Percentiles rank a stretch among this genome's conserved stretches.
Evolutionary conservation across 2,888 invertebrate species (phyloP).

Genomic region (Zaprionus bogoriensis): DNA sequence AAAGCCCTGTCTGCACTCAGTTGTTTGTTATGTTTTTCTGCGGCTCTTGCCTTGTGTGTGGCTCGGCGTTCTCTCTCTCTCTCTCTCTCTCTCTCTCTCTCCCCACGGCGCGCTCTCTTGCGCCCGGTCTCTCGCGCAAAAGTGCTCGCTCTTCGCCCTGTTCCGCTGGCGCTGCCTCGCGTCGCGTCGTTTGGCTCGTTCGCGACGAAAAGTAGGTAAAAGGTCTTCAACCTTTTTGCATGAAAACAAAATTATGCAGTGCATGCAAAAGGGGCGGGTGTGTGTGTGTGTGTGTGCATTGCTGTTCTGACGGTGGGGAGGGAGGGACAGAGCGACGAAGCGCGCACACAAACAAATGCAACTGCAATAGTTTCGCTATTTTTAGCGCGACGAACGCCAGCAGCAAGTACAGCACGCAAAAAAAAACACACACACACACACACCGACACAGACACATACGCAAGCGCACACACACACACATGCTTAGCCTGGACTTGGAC

Average conservation of each 20-base stretch:
- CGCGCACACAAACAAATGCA: slow-evolving; percentile 33
- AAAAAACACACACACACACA: slow-evolving; percentile 14
- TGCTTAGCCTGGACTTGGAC: slow-evolving; percentile 63
- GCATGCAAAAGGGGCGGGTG: slow-evolving; percentile 18
- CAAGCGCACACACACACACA: slow-evolving; percentile 5
- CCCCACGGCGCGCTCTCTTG: slow-evolving; percentile 11
- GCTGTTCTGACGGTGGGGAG: slow-evolving; percentile 7
- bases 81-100: slow-evolving; percentile 13
- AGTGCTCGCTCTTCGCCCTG: slow-evolving; percentile 44
- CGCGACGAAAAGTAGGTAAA: slow-evolving; percentile 80
- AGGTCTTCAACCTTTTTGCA: slow-evolving; percentile 79
- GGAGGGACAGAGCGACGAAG: slow-evolving; percentile 28
- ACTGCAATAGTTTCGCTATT: slow-evolving; percentile 62
- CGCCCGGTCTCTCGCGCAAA: too few species aligned
- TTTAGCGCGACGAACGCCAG: slow-evolving; percentile 44
- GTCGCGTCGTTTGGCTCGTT: slow-evolving; percentile 13
- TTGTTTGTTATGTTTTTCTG: slow-evolving; percentile 13
- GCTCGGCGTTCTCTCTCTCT: background rate
- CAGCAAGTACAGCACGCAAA: slow-evolving; percentile 12
- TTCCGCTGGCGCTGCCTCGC: slow-evolving; percentile 4
- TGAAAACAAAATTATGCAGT: slow-evolving; percentile 72
- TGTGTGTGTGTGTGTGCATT: slow-evolving; percentile 2
- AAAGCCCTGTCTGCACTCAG: background rate
- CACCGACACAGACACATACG: background rate
- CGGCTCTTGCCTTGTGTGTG: background rate